phyloP scores from a whole-genome alignment of 2,888 invertebrate species.

The Tinea semifulvella region DNA sequence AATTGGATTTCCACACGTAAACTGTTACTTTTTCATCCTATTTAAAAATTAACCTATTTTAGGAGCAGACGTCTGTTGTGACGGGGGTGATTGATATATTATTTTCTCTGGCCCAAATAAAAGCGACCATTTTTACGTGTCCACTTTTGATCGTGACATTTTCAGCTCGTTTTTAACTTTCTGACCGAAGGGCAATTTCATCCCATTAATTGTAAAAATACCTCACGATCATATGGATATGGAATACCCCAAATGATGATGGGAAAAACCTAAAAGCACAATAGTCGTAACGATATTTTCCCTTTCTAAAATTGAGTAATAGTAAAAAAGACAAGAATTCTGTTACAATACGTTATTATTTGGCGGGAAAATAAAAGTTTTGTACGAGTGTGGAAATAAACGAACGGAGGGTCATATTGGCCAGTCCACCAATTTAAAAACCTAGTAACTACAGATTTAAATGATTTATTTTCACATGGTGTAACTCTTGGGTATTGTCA shows the following conservation, averaged over 20 bases:
- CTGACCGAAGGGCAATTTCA: not conserved
- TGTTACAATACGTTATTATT: constrained; percentile 3
- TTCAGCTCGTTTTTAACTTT: constrained; percentile 3
- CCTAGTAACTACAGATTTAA: no score
- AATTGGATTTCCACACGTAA: constrained; percentile 12
- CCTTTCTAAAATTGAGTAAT: no score
- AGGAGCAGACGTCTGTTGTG: constrained; percentile 9
- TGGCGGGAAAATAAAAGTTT: constrained; percentile 6
- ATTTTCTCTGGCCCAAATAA: constrained; percentile 4
- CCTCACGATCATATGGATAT: no score
- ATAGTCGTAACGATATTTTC: no score
- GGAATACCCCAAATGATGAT: no score
- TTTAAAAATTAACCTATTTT: constrained; percentile 14
- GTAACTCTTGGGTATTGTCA: no score
- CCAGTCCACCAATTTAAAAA: no score
- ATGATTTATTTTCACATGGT: no score
- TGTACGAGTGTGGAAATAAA: constrained; percentile 8
- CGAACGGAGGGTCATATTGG: no score
- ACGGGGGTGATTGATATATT: constrained; percentile 11
- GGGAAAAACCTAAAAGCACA: no score
- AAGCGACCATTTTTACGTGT: constrained; percentile 1
- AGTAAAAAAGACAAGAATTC: no score
- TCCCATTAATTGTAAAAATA: no score
- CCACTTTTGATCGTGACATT: constrained; percentile 2
- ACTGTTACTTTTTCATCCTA: constrained; percentile 14